Evolutionary conservation across 2,888 invertebrate species (phyloP), one percentile per base, ranked within the genome.

Genomic region (Siphlonurus alternatus): DNA sequence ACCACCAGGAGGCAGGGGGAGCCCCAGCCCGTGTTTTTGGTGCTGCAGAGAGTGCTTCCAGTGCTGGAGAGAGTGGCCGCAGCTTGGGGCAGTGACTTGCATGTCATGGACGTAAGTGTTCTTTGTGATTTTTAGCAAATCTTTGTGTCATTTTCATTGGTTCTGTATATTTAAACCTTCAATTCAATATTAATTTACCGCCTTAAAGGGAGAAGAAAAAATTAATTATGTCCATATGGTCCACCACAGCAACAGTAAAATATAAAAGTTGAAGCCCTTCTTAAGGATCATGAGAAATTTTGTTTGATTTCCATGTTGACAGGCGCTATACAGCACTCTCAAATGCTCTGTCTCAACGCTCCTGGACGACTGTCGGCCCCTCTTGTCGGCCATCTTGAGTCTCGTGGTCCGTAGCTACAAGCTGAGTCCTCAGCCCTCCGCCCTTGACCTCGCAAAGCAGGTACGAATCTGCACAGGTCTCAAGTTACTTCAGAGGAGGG

Each of bases 271-370:
- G n/a, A n/a, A n/a, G n/a, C n/a, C n/a, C n/a, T n/a, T n/a, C n/a
- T n/a, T n/a, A n/a, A n/a, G n/a, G n/a, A n/a, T n/a, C n/a, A n/a
- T n/a, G n/a, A n/a, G n/a, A n/a, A n/a, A n/a, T n/a, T n/a, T n/a
- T n/a, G n/a, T n/a, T n/a, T n/a, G n/a, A n/a, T n/a, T n/a, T n/a
- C n/a, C n/a, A n/a, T n/a, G n/a, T n/a, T n/a, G n/a, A n/a, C 76
- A 90, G 88, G 82, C 86, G 15, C 78, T 90, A 68, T 88, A 89
- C 75, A 80, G 81, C 66, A 78, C 89, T 62, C 75, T 92, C 65
- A 90, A 89, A 73, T 84, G 87, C 73, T 83, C 86, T 1, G 79
- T 91, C 18, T 80, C 83, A 0, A 86, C 88, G 59, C 75, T 92
- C 64, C 78, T 87, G 76, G 84, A 84, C 66, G 86, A 87, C 66